Percentiles rank a stretch among this genome's conserved stretches.
Conservation (phyloP, 2,113 vertebrate species). For the Lasiurus cinereus region DNA sequence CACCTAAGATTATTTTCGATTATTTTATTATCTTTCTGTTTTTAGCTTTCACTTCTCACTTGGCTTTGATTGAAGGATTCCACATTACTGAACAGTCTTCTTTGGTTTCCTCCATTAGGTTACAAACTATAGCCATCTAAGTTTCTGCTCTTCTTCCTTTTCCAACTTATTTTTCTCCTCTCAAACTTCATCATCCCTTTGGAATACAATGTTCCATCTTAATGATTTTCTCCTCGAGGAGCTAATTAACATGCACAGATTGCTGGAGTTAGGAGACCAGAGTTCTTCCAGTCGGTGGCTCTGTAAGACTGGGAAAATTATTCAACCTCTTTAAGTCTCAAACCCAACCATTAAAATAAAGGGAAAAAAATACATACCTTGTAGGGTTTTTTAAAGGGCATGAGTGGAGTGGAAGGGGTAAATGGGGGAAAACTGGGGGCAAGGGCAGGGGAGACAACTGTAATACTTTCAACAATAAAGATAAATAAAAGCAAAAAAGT, state of each 20-base stretch:
- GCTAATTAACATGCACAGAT: slow-evolving; percentile 57
- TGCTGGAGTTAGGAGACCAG: slow-evolving; percentile 34
- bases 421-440: no score
- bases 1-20: neutral
- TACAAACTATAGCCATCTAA: neutral
- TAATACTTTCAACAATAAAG: no score
- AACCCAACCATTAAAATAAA: slow-evolving; percentile 36
- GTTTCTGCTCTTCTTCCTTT: neutral
- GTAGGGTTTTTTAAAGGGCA: neutral
- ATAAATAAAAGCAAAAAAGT: neutral
- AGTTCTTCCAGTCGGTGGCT: slow-evolving; percentile 6
- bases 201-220: slow-evolving; percentile 35
- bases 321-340: neutral
- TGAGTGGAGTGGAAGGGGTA: no score
- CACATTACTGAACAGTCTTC: neutral
- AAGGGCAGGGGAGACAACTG: accelerated
- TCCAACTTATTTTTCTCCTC: slow-evolving; percentile 19
- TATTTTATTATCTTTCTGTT: neutral
- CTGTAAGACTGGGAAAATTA: neutral
- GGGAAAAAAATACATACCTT: neutral
- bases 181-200: slow-evolving; percentile 16
- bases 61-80: neutral
- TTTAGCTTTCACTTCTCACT: neutral
- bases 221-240: slow-evolving; percentile 52
- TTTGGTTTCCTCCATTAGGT: neutral